Evolutionary conservation across 2,113 vertebrate genomes (phyloP), one percentile per base, ranked within the genome.

Genomic region (Bubo bubo): DNA sequence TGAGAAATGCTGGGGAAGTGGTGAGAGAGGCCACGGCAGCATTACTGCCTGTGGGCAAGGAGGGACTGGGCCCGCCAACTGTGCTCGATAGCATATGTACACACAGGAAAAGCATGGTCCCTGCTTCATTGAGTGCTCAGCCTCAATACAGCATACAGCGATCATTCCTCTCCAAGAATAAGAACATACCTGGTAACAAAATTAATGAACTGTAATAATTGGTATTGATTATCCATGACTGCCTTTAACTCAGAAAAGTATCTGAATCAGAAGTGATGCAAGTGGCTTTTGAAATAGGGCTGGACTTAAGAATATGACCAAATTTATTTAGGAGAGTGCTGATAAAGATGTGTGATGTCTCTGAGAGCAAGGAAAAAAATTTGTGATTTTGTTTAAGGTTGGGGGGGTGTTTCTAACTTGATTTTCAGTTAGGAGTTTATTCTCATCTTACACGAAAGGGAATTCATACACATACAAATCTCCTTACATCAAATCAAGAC

Each of bases 391-490:
- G n/a, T 41, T 16, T 47, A 55, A 55, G 59, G 43, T 32, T 92
- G 16, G 17, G 17, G 56, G 30, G 9, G 4, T 20, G 32, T 32
- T 56, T 94, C 70, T 85, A 71, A 87, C 58, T 74, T 52, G n/a
- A 59, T 77, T 95, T 90, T 72, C 70, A 86, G 73, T 80, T 87
- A 52, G 59, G 75, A 85, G 60, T 66, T 73, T 55, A 79, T 84
- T 86, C 88, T 88, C 66, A n/a, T 52, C 88, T 86, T 90, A 79
- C 2, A 56, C 8, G 39, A 73, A 84, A 67, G 60, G 77, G 73
- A 93, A 97, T 92, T 94, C 84, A 94, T 43, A 82, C 60, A 83
- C 83, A 77, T 63, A 97, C 70, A 96, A 91, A 85, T 92, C 86
- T 92, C 71, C 66, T 70, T 27, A 74, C 71, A 96, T 95, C 88